These are phyloP conservation scores for Mystacides longicornis DNA, from an alignment of 2,888 invertebrate species.

Conservation along the genomic window DNA sequence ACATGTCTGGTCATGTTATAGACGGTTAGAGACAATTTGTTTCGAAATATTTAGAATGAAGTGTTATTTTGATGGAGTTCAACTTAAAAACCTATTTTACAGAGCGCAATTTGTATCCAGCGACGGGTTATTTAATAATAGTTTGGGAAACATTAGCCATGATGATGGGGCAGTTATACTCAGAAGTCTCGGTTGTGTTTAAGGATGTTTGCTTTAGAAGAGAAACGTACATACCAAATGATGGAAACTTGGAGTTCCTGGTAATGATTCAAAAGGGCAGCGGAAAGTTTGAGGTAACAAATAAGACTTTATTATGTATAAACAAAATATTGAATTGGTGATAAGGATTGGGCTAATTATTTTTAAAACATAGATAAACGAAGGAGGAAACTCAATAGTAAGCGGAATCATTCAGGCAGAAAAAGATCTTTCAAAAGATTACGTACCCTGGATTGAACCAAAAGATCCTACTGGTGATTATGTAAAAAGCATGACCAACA, in stretches of 20 bases:
- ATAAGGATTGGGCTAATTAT: no score
- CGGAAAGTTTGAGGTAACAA: conserved; percentile 58
- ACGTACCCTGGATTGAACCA: conserved; percentile 39
- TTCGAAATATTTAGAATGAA: background rate
- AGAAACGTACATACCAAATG: conserved; percentile 71
- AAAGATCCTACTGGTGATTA: conserved; percentile 37
- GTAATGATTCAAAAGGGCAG: conserved; percentile 65
- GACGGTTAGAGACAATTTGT: conserved; percentile 59
- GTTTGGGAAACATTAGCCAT: conserved; percentile 72
- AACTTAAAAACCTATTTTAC: no score
- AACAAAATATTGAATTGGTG: no score
- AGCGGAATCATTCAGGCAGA: conserved; percentile 60
- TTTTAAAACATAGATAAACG: no score
- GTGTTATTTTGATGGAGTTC: background rate
- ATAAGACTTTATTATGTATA: no score
- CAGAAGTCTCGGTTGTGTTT: conserved; percentile 72
- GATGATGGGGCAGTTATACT: conserved; percentile 59
- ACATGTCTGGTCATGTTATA: conserved; percentile 71
- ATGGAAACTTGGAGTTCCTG: conserved; percentile 54
- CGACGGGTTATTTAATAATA: conserved; percentile 73
- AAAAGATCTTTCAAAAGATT: conserved; percentile 49
- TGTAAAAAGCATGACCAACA: conserved; percentile 47
- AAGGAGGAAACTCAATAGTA: conserved; percentile 61
- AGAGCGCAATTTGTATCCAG: conserved; percentile 74
- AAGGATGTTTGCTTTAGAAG: conserved; percentile 77